Base-by-base conservation (phyloP, 1,140 invertebrate genomes). In the Drosophila sturtevanti region DNA sequence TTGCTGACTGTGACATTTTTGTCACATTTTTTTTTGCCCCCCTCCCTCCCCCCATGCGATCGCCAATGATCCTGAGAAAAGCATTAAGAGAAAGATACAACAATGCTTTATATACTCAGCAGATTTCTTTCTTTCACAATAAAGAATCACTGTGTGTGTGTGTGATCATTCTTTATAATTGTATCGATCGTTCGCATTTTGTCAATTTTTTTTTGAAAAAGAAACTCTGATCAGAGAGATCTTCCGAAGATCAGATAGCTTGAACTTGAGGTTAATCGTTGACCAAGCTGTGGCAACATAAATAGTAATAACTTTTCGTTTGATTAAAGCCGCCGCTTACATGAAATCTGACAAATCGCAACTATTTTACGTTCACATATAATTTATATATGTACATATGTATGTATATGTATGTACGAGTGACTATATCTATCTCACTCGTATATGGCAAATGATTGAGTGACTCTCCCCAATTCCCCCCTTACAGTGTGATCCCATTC, bases 1-100 rank as follows among this genome's bases (percentile, higher is more conserved):
- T 31, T 54, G 74, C 74, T 77, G 74, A 77, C 66, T 77, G 66
- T 61, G 66, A 77, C 74, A 77, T 77, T 77, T 77, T 77, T 77
- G 74, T 77, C 74, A 77, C 73, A 77, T 58, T 67, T 77, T 76
- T 58, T 66, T 77, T 76, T 56, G 68, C 35, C 63, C 41, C 63
- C 41, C 65, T 64, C 48, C 58, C 59, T 41, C 37, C 56, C 18
- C 48, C 21, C 18, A 21, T 48, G 65, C 65, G 65, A 71, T 71
- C 68, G 21, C 48, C 44, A 31, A 37, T 35, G 58, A 63, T 52
- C 66, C 48, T 41, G 22, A n/a, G 3, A 14, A 38, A 44, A 71
- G 24, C 6, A 31, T 31, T 22, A 48, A 31, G 41, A n/a, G 2
- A 34, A n/a, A 27, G 16, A 37, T 68, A 35, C 16, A 56, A 77